Percentiles rank a stretch among this genome's conserved stretches.
phyloP scores from a whole-genome alignment of 2,888 invertebrate species.

The Sarcophaga caerulescens region DNA sequence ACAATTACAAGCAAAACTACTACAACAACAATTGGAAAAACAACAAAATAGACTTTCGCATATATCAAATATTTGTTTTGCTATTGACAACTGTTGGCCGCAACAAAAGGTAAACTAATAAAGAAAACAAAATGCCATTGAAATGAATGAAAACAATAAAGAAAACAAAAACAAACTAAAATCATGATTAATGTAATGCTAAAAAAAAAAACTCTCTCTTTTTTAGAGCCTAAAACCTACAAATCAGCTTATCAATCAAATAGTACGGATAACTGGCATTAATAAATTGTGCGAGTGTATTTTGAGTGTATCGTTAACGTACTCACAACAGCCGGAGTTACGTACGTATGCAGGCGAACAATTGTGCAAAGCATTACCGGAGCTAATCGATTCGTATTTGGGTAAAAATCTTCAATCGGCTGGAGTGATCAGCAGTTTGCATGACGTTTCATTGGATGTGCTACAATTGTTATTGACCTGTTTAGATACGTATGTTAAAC shows the following conservation, averaged over 20 bases:
- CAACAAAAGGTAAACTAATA: slow-evolving; percentile 85
- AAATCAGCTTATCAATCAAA: slow-evolving; percentile 89
- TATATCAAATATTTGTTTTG: slow-evolving; percentile 93
- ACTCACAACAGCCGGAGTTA: slow-evolving; percentile 90
- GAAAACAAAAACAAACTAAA: background rate
- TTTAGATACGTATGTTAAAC: slow-evolving; percentile 81
- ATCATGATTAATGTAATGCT: background rate
- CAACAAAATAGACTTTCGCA: slow-evolving; percentile 93
- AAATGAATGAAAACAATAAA: background rate
- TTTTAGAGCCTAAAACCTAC: slow-evolving; percentile 89
- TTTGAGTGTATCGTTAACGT: slow-evolving; percentile 91
- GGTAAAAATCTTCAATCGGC: slow-evolving; percentile 85
- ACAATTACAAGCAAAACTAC: slow-evolving; percentile 86
- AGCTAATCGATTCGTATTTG: slow-evolving; percentile 92
- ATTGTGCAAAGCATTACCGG: slow-evolving; percentile 90
- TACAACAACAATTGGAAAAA: slow-evolving; percentile 89
- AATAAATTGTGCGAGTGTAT: slow-evolving; percentile 95
- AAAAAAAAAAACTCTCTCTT: background rate
- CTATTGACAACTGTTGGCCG: slow-evolving; percentile 90
- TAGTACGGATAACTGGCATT: slow-evolving; percentile 92
- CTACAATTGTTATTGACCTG: slow-evolving; percentile 89
- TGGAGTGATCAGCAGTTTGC: slow-evolving; percentile 86
- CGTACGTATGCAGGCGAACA: slow-evolving; percentile 88
- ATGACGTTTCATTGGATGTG: slow-evolving; percentile 95
- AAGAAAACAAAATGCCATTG: background rate